Conservation (phyloP, 2,113 vertebrate species). For the Bubo blakistoni region DNA sequence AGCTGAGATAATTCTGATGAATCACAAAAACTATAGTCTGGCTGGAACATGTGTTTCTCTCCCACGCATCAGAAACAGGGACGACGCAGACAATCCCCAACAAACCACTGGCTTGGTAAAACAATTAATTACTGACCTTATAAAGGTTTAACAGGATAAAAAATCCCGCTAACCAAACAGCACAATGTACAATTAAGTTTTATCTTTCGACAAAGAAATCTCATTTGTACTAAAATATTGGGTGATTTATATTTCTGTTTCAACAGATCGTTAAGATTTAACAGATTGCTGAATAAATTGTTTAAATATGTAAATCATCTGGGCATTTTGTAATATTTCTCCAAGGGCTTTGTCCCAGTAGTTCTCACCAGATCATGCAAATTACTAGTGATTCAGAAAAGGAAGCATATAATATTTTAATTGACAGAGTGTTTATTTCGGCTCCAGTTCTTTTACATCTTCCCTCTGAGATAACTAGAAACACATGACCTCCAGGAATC, state of each 20-base stretch:
- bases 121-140: constrained; percentile 29
- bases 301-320: constrained; percentile 55
- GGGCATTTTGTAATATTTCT: constrained; percentile 45
- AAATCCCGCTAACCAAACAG: background rate
- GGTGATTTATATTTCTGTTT: constrained; percentile 35
- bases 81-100: background rate
- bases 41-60: background rate
- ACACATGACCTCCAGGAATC: background rate
- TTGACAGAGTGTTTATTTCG: constrained; percentile 26
- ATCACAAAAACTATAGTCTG: background rate
- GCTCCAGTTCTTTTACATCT: background rate
- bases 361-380: constrained; percentile 34
- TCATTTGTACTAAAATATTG: background rate
- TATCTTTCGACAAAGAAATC: background rate
- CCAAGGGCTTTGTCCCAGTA: constrained; percentile 31
- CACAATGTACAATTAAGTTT: background rate
- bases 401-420: constrained; percentile 31
- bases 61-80: background rate
- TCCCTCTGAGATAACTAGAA: background rate
- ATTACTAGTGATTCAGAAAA: constrained; percentile 25
- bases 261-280: constrained; percentile 35
- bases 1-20: background rate
- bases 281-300: constrained; percentile 41
- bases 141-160: background rate
- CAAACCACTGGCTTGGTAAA: background rate